Conservation (phyloP, 1,140 invertebrate genomes). For the Probaryconus sp. region DNA sequence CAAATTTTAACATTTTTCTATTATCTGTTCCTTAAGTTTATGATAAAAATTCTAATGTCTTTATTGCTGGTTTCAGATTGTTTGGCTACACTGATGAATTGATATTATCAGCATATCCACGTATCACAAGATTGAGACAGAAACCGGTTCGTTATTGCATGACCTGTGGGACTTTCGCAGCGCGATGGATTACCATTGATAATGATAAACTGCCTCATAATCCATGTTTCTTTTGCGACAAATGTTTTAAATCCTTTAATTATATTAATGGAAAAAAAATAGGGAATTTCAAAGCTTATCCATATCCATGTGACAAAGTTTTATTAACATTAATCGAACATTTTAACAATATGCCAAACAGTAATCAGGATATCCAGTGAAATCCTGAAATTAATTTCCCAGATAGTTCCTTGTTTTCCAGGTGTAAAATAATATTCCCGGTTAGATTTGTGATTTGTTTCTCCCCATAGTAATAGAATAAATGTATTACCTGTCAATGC, state of each 20-base stretch:
- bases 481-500: too few species aligned
- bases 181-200: conserved; percentile 81
- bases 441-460: too few species aligned
- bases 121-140: conserved; percentile 74
- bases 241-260: conserved; percentile 82
- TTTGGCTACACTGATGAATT: conserved; percentile 77
- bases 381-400: too few species aligned
- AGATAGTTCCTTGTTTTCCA: too few species aligned
- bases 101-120: conserved; percentile 77
- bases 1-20: too few species aligned
- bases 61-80: conserved; percentile 75
- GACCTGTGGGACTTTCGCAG: conserved; percentile 77
- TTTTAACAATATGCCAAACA: too few species aligned
- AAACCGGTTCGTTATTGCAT: conserved; percentile 76
- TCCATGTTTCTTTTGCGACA: conserved; percentile 83
- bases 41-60: conserved; percentile 10
- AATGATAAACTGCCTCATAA: conserved; percentile 82
- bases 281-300: conserved; percentile 74
- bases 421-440: too few species aligned
- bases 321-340: conserved; percentile 19
- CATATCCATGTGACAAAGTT: conserved; percentile 64
- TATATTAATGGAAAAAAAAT: conserved; percentile 80
- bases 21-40: neutral
- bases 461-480: too few species aligned
- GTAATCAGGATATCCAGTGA: too few species aligned